Evolutionary conservation across 2,888 invertebrate species (phyloP).

Genomic region (Meteorus cinctellus): DNA sequence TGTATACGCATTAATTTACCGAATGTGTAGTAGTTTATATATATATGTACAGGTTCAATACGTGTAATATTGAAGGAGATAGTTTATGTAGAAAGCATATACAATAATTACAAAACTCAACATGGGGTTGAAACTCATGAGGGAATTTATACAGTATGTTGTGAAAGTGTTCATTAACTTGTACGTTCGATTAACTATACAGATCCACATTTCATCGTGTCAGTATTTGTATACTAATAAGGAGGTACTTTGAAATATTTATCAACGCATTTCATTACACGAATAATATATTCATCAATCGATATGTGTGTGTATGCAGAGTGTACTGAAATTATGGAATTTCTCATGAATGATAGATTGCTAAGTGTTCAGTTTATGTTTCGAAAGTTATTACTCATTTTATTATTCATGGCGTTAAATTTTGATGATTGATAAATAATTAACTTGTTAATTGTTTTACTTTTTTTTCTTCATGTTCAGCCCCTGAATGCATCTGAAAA

Average conservation of each 20-base stretch:
- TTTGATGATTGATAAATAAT: too few species aligned
- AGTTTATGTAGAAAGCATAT: slow-evolving; percentile 34
- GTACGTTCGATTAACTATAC: slow-evolving; percentile 46
- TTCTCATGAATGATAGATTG: too few species aligned
- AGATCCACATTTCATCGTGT: not conserved
- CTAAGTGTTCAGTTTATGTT: too few species aligned
- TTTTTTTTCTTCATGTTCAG: too few species aligned
- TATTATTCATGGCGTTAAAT: too few species aligned
- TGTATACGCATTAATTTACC: slow-evolving; percentile 51
- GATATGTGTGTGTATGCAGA: too few species aligned
- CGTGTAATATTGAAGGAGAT: slow-evolving; percentile 29
- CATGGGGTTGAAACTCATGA: slow-evolving; percentile 31
- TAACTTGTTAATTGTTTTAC: too few species aligned
- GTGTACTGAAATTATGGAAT: too few species aligned
- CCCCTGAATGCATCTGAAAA: too few species aligned
- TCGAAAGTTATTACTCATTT: too few species aligned
- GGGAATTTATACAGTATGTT: slow-evolving; percentile 37
- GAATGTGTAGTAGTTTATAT: not conserved
- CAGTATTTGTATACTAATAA: slow-evolving; percentile 7
- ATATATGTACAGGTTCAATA: slow-evolving; percentile 39
- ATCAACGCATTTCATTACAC: not conserved
- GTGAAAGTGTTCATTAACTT: slow-evolving; percentile 47
- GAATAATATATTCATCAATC: too few species aligned
- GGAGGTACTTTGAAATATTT: slow-evolving; percentile 3
- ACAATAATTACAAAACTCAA: slow-evolving; percentile 20